Base-by-base conservation (phyloP, 92 coral and sea anemone species). In the Siderastrea siderea region DNA sequence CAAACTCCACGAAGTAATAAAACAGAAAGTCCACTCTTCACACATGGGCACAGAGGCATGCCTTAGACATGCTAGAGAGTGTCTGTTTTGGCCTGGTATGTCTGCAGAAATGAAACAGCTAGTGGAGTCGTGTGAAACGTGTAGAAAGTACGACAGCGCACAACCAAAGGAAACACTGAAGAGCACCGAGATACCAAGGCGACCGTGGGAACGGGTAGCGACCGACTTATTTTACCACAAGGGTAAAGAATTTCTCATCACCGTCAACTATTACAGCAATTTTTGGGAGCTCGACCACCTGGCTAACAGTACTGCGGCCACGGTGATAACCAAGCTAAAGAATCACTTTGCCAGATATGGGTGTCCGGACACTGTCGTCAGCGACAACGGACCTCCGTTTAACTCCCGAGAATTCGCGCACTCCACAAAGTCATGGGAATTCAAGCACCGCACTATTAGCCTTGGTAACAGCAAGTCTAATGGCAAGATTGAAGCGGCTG, bases 311-410 rank as follows among this genome's bases (percentile, higher is more conserved):
- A 65, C 55, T 9, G 17, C 86, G 4, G 8, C 77, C 13, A 47
- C 76, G 13, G 53, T 74, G 55, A 84, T 84, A 44, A 44, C 15
- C 6, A 74, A 74, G 81, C 81, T 57, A 46, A 75, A 50, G 49
- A 11, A 49, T 16, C 62, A 52, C 61, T 53, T 75, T 75, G 80
- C 63, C 45, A 12, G 80, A 45, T 59, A 71, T 62, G 58, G 88
- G 11, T 16, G 67, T 72, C 86, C 71, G 2, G 87, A 80, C 14
- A 43, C 63, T 15, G 53, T 77, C 2, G 50, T 86, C 49, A 62
- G 26, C 13, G 89, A 86, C 76, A 86, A 66, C 54, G 78, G 89
- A 7, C 77, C 77, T 8, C 84, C 77, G 77, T 86, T 85, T 61
- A 9, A 26, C 83, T 55, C 58, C 49, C 16, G 47, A 44, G 89